A percentile compares a stretch with the other conserved stretches of the same genome.
Evolutionary conservation across 1,140 invertebrate species (phyloP).

Genomic region (Zaprionus vittiger): DNA sequence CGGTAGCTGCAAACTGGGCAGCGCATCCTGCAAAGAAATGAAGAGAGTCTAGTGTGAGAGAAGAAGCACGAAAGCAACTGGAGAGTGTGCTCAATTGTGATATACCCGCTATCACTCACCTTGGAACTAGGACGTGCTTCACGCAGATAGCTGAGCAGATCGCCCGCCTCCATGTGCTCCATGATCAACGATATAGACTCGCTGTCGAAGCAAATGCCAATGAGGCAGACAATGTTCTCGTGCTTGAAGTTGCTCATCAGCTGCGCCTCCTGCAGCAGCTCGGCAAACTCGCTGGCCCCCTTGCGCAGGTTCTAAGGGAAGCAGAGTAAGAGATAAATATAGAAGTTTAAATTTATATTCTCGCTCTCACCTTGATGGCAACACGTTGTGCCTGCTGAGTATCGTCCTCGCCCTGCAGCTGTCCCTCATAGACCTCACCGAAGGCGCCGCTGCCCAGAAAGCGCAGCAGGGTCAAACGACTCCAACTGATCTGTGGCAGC

Average conservation of each 20-base stretch:
- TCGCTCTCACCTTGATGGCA: constrained; percentile 91
- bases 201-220: constrained; percentile 97
- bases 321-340: neutral
- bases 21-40: constrained; percentile 84
- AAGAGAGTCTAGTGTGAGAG: neutral
- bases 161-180: constrained; percentile 98
- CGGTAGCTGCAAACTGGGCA: constrained; percentile 88
- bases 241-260: constrained; percentile 99
- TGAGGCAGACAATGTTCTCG: constrained; percentile 95
- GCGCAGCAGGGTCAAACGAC: constrained; percentile 92
- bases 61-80: too few relatives aligned
- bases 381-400: constrained; percentile 88
- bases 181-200: constrained; percentile 97
- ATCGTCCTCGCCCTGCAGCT: constrained; percentile 87
- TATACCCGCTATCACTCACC: constrained; percentile 39
- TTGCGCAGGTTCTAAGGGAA: constrained; percentile 92
- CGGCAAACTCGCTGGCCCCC: constrained; percentile 96
- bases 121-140: constrained; percentile 88
- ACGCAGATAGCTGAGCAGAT: constrained; percentile 95
- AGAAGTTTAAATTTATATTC: too few relatives aligned
- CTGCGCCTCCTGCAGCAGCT: constrained; percentile 98
- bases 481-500: constrained; percentile 93
- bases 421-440: constrained; percentile 97
- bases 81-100: too few relatives aligned
- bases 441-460: constrained; percentile 98